phyloP scores from a whole-genome alignment of 2,113 vertebrate genomes.

The Chitala chitala region DNA sequence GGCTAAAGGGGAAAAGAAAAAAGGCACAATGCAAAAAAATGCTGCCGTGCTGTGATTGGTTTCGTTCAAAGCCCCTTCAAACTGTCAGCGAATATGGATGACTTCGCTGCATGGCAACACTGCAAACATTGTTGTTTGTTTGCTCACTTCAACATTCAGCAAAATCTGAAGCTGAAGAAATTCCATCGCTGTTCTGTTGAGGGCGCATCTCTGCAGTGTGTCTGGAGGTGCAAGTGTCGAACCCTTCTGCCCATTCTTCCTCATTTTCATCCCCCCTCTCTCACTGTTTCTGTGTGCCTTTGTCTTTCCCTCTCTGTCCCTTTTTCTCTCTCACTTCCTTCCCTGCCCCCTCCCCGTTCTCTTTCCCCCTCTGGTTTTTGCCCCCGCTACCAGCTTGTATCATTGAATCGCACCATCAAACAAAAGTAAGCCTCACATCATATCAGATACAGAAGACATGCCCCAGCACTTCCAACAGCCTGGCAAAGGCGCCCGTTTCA shows the following conservation, averaged over 20 bases:
- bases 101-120: neutral
- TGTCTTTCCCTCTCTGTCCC: constrained; percentile 10
- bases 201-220: constrained; percentile 33
- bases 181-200: neutral
- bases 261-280: neutral
- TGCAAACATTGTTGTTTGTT: constrained; percentile 12
- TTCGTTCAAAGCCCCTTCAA: constrained; percentile 21
- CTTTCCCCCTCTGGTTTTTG: neutral
- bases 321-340: constrained; percentile 21
- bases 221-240: constrained; percentile 31
- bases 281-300: constrained; percentile 14
- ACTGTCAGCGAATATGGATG: constrained; percentile 10
- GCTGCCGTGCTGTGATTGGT: constrained; percentile 19
- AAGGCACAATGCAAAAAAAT: constrained; percentile 13
- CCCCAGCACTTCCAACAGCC: constrained; percentile 60
- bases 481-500: constrained; percentile 59
- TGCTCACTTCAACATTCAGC: constrained; percentile 6
- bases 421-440: constrained; percentile 61
- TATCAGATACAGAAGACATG: constrained; percentile 62
- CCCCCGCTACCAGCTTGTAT: constrained; percentile 51
- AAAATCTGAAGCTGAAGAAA: neutral
- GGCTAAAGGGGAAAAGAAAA: constrained; percentile 14
- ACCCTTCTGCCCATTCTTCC: neutral
- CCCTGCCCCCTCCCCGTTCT: constrained; percentile 33
- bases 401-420: constrained; percentile 64